Evolutionary conservation across 2,113 vertebrate species (phyloP), one percentile per base, ranked within the genome.

Genomic region (Chrysemys picta): DNA sequence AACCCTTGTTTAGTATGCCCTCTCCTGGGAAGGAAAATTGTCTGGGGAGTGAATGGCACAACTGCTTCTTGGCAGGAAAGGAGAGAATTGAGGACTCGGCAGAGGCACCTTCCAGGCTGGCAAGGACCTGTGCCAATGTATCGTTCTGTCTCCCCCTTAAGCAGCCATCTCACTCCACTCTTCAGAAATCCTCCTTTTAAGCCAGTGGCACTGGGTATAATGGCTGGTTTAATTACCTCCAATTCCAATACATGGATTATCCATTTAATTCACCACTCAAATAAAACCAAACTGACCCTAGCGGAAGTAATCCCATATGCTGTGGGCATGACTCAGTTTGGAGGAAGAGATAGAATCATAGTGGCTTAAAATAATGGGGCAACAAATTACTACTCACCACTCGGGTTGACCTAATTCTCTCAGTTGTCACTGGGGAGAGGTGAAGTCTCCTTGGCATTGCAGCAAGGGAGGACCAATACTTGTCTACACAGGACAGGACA

Each of bases 401-500:
- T 3, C 72, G 29, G 82, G 76, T 72, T 80, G 88, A 50, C 52
- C 6, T 62, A 38, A 38, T 84, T 3, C 69, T 56, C 19, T 56
- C 27, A 85, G 11, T 2, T 75, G 3, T 52, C 72, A 87, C 52
- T 84, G 35, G n/a, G 92, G 90, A 79, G 69, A 78, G 6, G 5
- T 78, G 38, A 5, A 5, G 3, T 12, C 3, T 53, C 29, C n/a
- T 85, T 87, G 38, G 8, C 8, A 47, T 29, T 29, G 75, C 22
- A 25, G 7, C 29, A 22, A 45, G 42, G 75, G 93, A 80, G 54
- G 42, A 89, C 81, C 50, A 93, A 84, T 27, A 21, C 11, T 54
- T 42, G 3, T 9, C 65, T 85, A 85, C 13, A 56, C 25, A 49
- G 80, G 53, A 89, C 47, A 95, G 10, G n/a, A 91, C 45, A 95